phyloP scores from a whole-genome alignment of 2,113 vertebrate species.

The Serinus canaria region DNA sequence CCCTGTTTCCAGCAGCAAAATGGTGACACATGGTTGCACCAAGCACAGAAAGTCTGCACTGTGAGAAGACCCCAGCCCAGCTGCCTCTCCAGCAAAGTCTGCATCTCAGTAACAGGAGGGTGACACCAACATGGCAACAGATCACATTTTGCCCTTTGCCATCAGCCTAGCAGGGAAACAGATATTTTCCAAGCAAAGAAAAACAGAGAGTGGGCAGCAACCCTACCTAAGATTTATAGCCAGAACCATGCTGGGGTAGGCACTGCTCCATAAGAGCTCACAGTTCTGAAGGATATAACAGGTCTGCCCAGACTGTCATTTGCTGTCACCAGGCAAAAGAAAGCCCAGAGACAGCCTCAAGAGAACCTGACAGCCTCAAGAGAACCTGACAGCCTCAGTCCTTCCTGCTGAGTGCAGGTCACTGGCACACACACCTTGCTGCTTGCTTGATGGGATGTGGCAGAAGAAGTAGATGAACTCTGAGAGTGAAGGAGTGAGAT shows the following conservation, averaged over 20 bases:
- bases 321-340: neutral
- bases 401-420: neutral
- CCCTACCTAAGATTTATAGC: neutral
- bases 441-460: rapidly evolving
- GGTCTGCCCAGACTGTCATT: neutral
- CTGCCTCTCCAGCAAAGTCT: neutral
- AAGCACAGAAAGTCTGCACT: neutral
- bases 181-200: neutral
- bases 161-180: neutral
- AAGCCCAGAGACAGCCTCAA: neutral
- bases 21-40: too few relatives aligned
- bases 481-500: neutral
- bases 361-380: neutral
- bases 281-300: neutral
- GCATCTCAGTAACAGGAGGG: neutral
- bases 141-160: neutral
- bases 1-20: neutral
- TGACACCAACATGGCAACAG: neutral
- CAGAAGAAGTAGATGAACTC: neutral
- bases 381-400: neutral
- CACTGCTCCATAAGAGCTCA: rapidly evolving
- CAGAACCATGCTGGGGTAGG: neutral
- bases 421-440: neutral
- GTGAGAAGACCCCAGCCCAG: neutral
- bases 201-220: neutral